These are phyloP conservation scores for Oligia fasciuncula DNA, from an alignment of 2,888 invertebrate genomes.

Conservation along the genomic window DNA sequence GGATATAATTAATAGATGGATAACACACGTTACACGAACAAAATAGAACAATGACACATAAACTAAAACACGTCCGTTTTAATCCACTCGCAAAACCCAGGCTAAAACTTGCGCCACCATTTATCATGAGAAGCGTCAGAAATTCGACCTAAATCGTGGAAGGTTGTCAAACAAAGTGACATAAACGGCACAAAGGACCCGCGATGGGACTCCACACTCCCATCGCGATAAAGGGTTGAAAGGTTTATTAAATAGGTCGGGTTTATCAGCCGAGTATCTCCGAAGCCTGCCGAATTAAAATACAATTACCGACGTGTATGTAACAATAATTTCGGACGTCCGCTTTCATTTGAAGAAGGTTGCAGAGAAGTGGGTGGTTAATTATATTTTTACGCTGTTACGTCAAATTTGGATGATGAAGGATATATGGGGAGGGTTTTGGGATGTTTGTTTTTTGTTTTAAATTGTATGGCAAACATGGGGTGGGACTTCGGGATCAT, in stretches of 20 bases:
- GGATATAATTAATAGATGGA: constrained; percentile 34
- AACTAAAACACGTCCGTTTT: constrained; percentile 45
- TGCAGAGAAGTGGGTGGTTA: constrained; percentile 35
- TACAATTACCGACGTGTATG: constrained; percentile 62
- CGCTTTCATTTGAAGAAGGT: constrained; percentile 52
- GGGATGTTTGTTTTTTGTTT: constrained; percentile 34
- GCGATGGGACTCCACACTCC: constrained; percentile 57
- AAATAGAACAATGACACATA: constrained; percentile 34
- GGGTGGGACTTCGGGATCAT: not conserved
- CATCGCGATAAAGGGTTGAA: constrained; percentile 62
- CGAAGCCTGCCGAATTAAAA: constrained; percentile 63
- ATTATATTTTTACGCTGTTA: constrained; percentile 50
- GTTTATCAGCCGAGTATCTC: constrained; percentile 61
- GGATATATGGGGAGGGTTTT: constrained; percentile 4
- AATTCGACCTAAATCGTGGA: constrained; percentile 64
- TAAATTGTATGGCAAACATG: constrained; percentile 30
- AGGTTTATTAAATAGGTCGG: constrained; percentile 68
- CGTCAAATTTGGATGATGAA: constrained; percentile 31
- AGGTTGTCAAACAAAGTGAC: constrained; percentile 67
- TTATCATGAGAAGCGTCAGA: constrained; percentile 63
- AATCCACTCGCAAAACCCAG: constrained; percentile 48
- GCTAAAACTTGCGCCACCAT: constrained; percentile 57
- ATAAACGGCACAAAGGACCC: constrained; percentile 63
- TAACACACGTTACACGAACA: constrained; percentile 8
- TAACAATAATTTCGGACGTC: constrained; percentile 62